Percentiles rank a stretch among this genome's conserved stretches.
Conservation (phyloP, 53 echinoderm and acorn worm species). For the Temnopleurus reevesii region DNA sequence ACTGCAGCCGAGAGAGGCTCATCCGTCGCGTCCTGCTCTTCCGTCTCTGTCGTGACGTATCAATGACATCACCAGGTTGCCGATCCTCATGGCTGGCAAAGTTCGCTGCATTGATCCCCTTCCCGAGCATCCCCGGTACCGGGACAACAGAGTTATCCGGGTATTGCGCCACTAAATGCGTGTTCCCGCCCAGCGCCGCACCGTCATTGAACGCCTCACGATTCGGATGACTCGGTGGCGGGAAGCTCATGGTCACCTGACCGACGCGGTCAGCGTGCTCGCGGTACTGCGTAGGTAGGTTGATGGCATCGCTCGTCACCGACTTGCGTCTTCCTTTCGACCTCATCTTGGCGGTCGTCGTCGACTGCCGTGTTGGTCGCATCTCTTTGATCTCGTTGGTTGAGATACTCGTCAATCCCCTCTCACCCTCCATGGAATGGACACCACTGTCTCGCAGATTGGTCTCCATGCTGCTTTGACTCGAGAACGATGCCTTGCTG, state of each 20-base stretch:
- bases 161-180: constrained; percentile 51
- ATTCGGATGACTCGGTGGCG: background rate
- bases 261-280: background rate
- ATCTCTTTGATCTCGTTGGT: background rate
- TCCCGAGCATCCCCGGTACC: constrained; percentile 56
- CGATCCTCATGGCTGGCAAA: background rate
- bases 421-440: constrained; percentile 54
- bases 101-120: constrained; percentile 29
- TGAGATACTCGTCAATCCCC: constrained; percentile 26
- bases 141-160: constrained; percentile 51
- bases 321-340: constrained; percentile 12
- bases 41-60: constrained; percentile 23
- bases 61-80: constrained; percentile 30
- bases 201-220: background rate
- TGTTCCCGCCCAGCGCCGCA: background rate
- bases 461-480: constrained; percentile 49
- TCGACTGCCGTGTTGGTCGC: background rate
- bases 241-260: constrained; percentile 13
- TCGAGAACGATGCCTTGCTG: constrained; percentile 53
- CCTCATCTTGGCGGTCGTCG: background rate
- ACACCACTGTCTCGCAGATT: constrained; percentile 54
- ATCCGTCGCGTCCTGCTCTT: constrained; percentile 26
- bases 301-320: constrained; percentile 10
- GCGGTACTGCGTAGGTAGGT: background rate
- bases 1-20: constrained; percentile 32